These are phyloP conservation scores for Ypsolopha scabrella DNA, from an alignment of 2,888 invertebrate species.

Conservation along the genomic window DNA sequence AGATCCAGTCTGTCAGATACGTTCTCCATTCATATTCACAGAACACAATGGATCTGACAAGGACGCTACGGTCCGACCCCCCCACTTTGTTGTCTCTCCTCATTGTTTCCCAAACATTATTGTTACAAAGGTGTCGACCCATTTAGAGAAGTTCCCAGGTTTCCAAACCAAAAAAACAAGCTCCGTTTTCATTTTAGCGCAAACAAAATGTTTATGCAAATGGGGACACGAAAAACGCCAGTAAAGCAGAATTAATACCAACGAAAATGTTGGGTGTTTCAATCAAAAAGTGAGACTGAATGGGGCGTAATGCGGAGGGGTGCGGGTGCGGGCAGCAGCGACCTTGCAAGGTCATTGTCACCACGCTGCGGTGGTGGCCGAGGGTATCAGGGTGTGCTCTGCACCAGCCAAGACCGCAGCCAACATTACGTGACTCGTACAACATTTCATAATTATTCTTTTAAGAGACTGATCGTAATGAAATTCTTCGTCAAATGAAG, in stretches of 20 bases:
- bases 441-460: neutral
- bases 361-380: neutral
- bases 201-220: neutral
- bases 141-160: neutral
- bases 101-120: constrained; percentile 20
- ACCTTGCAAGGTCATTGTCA: constrained; percentile 46
- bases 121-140: neutral
- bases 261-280: neutral
- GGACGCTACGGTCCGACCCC: constrained; percentile 23
- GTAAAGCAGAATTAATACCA: neutral
- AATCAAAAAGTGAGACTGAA: constrained; percentile 1
- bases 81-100: constrained; percentile 25
- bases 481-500: neutral
- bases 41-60: constrained; percentile 38
- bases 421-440: neutral
- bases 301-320: neutral
- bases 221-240: neutral
- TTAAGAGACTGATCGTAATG: neutral
- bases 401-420: neutral
- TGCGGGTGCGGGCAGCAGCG: constrained; percentile 13
- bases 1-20: neutral
- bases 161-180: neutral
- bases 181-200: neutral
- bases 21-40: constrained; percentile 5
- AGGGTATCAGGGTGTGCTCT: neutral